These are phyloP conservation scores for Sarcoramphus papa DNA, from an alignment of 2,797 vertebrate genomes.

Conservation along the genomic window DNA sequence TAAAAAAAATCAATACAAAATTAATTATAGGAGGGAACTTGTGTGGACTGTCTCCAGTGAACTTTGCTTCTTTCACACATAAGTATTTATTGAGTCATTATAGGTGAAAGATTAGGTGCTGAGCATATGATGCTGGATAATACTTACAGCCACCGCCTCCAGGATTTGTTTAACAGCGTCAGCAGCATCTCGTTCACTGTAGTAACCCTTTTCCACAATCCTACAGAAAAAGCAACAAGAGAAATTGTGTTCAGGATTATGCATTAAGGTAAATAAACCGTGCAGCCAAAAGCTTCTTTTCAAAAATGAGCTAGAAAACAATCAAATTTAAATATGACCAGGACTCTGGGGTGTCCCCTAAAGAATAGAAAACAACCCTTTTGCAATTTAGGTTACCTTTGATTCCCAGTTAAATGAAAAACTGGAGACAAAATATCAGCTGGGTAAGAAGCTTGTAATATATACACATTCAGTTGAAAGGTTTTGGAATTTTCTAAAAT, in stretches of 20 bases:
- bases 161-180: slow-evolving; percentile 86
- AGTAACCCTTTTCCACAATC: slow-evolving; percentile 89
- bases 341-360: not conserved
- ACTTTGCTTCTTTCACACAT: not conserved
- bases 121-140: not conserved
- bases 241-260: not conserved
- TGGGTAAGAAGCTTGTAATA: not conserved
- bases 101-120: not conserved
- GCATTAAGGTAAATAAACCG: not conserved
- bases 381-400: not conserved
- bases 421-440: not conserved
- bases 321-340: not conserved
- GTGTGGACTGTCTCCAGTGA: not conserved
- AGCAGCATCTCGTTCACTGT: slow-evolving; percentile 85
- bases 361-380: not conserved
- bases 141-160: slow-evolving; percentile 86
- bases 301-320: not conserved
- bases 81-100: not conserved
- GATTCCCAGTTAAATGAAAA: not conserved
- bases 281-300: not conserved
- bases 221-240: slow-evolving; percentile 63
- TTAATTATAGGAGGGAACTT: not conserved
- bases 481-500: not conserved
- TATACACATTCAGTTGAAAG: not conserved
- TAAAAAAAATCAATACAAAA: not conserved